Base-by-base conservation (phyloP, 2,888 invertebrate species). In the Fabriciana adippe region DNA sequence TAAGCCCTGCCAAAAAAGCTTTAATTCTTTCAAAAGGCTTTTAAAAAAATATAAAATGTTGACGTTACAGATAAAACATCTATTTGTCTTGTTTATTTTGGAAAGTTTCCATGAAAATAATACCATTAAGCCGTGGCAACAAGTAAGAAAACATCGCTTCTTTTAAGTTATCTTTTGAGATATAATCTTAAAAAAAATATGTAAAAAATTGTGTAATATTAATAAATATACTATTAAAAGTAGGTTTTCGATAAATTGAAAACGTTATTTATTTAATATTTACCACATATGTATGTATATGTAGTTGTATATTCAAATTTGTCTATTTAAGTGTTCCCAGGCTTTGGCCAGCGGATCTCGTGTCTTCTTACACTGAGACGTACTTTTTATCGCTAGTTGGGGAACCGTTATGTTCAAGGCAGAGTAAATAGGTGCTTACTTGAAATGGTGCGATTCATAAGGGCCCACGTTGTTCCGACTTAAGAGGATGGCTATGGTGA, bases 391-490 rank as follows among this genome's bases (percentile, higher is more conserved):
- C 72, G 71, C 68, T 66, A 72, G 66, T 70, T 55, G 69, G 75
- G 76, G 75, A 74, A 72, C 67, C 71, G 74, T 76, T 75, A 74
- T 69, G 71, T 74, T 70, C 73, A 74, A 69, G 74, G 68, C 70
- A 72, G 71, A 71, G 74, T 72, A 75, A 75, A 75, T 74, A 73
- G 76, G 73, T 73, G 72, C 76, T 76, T 76, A 75, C 73, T 65
- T 66, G 70, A 71, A 75, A 75, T 74, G 69, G 72, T 66, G 70
- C 71, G 74, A 72, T 76, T 74, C 76, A 74, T 72, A 75, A 74
- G 71, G 67, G 70, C 57, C 69, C 65, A 71, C 72, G 73, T 67
- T 66, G 66, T 71, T 71, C 64, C 69, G 54, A 66, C 67, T 73
- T 72, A 68, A 72, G 66, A 69, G 72, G 71, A 72, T 73, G 73